Percentiles rank a stretch among this genome's conserved stretches.
Evolutionary conservation across 2,113 vertebrate genomes (phyloP).

Genomic region (Bostrychus sinensis): DNA sequence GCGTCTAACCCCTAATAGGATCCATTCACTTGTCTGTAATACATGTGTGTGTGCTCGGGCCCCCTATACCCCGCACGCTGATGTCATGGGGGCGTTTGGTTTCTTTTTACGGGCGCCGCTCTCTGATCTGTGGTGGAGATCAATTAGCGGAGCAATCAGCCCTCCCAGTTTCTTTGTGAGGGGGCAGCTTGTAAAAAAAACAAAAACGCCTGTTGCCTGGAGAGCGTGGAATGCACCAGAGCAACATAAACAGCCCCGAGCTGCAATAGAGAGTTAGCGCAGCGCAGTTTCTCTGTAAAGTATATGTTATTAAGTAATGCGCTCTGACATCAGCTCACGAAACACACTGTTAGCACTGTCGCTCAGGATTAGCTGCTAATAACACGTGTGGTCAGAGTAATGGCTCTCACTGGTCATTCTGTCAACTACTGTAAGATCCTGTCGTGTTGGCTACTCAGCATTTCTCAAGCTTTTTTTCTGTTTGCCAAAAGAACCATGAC

Average conservation of each 20-base stretch:
- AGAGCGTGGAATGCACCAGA: slow-evolving; percentile 59
- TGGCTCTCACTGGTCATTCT: slow-evolving; percentile 30
- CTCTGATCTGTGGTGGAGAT: slow-evolving; percentile 79
- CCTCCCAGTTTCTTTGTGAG: slow-evolving; percentile 71
- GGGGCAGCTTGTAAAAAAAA: slow-evolving; percentile 68
- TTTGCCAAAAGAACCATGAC: too few species aligned
- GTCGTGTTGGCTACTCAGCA: background rate
- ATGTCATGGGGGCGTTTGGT: slow-evolving; percentile 75
- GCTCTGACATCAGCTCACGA: slow-evolving; percentile 52
- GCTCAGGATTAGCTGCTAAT: slow-evolving; percentile 49
- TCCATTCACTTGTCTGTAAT: slow-evolving; percentile 29
- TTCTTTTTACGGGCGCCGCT: slow-evolving; percentile 63
- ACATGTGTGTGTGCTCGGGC: slow-evolving; percentile 27
- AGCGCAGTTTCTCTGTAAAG: slow-evolving; percentile 21
- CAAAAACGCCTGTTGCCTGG: slow-evolving; percentile 75
- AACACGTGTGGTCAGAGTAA: slow-evolving; percentile 29
- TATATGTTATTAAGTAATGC: slow-evolving; percentile 47
- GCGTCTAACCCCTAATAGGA: slow-evolving; percentile 8
- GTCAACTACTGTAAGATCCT: slow-evolving; percentile 32
- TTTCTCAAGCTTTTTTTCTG: too few species aligned
- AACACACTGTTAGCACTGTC: slow-evolving; percentile 29
- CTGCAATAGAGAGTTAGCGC: slow-evolving; percentile 32
- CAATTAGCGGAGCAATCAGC: slow-evolving; percentile 81
- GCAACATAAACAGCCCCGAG: slow-evolving; percentile 73
- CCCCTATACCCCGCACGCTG: slow-evolving; percentile 42